Evolutionary conservation across 2,113 vertebrate species (phyloP).

Genomic region (Larimichthys crocea): DNA sequence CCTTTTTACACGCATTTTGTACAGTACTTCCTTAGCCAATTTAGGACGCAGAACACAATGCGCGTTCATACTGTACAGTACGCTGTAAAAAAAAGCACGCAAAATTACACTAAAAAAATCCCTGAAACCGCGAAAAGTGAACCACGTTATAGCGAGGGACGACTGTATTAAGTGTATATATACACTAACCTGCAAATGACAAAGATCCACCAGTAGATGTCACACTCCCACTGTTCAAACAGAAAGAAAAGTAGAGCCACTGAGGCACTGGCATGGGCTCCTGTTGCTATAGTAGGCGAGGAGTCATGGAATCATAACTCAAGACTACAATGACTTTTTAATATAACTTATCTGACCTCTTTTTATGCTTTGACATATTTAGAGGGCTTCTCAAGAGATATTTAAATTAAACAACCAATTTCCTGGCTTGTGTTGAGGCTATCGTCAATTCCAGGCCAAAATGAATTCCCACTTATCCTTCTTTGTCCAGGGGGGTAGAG

Average conservation of each 20-base stretch:
- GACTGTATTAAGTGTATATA: not conserved
- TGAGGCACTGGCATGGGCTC: slow-evolving; percentile 83
- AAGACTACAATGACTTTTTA: slow-evolving; percentile 9
- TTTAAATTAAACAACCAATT: not conserved
- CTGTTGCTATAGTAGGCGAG: slow-evolving; percentile 76
- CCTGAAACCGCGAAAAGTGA: too few relatives aligned
- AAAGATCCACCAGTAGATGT: slow-evolving; percentile 89
- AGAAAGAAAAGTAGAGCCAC: slow-evolving; percentile 84
- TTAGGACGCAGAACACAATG: too few relatives aligned
- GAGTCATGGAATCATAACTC: slow-evolving; percentile 79
- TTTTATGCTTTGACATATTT: not conserved
- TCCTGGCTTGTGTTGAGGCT: not conserved
- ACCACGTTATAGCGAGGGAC: too few relatives aligned
- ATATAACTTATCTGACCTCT: not conserved
- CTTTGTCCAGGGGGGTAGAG: not conserved
- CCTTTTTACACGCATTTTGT: too few relatives aligned
- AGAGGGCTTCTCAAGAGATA: not conserved
- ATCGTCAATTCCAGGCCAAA: not conserved
- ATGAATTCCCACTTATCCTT: not conserved
- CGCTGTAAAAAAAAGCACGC: too few relatives aligned
- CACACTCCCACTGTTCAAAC: slow-evolving; percentile 86
- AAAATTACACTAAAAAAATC: too few relatives aligned
- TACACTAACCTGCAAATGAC: slow-evolving; percentile 88
- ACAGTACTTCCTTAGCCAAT: too few relatives aligned
- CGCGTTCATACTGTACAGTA: too few relatives aligned